Evolutionary conservation across 2,888 invertebrate species (phyloP).

Genomic region (Matsumyia berberina): DNA sequence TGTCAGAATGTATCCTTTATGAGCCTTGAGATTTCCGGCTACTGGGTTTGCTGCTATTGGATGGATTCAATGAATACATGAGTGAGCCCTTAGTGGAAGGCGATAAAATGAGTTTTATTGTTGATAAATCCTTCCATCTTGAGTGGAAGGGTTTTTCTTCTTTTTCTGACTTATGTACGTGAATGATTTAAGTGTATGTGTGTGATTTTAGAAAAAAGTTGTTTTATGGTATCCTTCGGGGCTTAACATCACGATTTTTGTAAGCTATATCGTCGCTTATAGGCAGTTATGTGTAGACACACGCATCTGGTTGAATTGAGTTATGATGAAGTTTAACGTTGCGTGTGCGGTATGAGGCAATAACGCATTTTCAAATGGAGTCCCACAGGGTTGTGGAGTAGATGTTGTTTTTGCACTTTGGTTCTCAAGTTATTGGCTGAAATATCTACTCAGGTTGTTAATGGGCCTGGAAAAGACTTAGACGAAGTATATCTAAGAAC

Average conservation of each 20-base stretch:
- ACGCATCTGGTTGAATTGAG: slow-evolving; percentile 16
- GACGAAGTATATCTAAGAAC: no score
- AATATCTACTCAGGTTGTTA: no score
- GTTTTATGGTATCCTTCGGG: slow-evolving; percentile 34
- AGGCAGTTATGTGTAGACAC: slow-evolving; percentile 23
- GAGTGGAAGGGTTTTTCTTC: slow-evolving; percentile 44
- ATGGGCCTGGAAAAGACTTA: no score
- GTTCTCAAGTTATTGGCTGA: no score
- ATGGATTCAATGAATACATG: slow-evolving; percentile 72
- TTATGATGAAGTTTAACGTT: slow-evolving; percentile 45
- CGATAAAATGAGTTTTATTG: slow-evolving; percentile 74
- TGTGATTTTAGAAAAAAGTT: slow-evolving; percentile 20
- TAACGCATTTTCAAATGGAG: neutral
- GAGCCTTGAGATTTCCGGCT: slow-evolving; percentile 67
- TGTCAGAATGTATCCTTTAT: slow-evolving; percentile 70
- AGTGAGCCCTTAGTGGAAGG: slow-evolving; percentile 45
- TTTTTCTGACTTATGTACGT: slow-evolving; percentile 24
- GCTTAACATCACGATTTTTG: slow-evolving; percentile 46
- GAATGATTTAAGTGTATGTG: slow-evolving; percentile 57
- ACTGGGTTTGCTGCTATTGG: slow-evolving; percentile 50
- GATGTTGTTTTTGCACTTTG: neutral
- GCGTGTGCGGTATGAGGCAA: slow-evolving; percentile 32
- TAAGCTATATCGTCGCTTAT: slow-evolving; percentile 13
- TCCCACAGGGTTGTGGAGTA: neutral
- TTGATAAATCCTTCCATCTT: slow-evolving; percentile 63